Evolutionary conservation across 1,140 invertebrate genomes (phyloP).

Genomic region (Diplogasteroides magnus): DNA sequence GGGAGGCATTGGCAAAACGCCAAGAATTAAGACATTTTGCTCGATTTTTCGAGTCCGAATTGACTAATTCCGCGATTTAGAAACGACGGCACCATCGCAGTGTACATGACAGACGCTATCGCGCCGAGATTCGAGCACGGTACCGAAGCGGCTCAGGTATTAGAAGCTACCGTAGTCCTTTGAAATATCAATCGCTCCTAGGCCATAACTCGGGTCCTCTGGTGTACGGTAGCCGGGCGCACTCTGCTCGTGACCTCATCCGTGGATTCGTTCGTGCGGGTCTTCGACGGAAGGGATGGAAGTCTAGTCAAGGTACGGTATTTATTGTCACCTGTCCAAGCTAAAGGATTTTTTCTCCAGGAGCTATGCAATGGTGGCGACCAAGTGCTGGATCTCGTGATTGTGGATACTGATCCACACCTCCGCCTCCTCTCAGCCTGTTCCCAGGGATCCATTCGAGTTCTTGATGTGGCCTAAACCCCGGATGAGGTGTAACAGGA

Average conservation of each 20-base stretch:
- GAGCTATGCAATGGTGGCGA: conserved; percentile 27
- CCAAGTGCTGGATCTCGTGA: conserved; percentile 28
- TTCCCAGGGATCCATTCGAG: conserved; percentile 25
- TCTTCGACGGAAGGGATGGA: conserved; percentile 34
- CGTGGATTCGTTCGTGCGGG: conserved; percentile 26
- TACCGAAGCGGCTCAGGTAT: background rate
- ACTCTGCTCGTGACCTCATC: conserved; percentile 17
- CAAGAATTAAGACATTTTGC: too few species aligned
- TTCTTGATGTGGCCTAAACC: too few species aligned
- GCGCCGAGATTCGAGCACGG: conserved; percentile 14
- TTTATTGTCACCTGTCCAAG: background rate
- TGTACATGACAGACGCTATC: conserved; percentile 17
- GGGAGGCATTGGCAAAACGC: background rate
- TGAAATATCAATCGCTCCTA: conserved; percentile 4
- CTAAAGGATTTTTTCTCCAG: conserved; percentile 13
- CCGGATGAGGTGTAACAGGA: too few species aligned
- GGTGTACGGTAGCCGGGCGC: conserved; percentile 10
- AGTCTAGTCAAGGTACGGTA: conserved; percentile 25
- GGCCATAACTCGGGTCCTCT: conserved; percentile 23
- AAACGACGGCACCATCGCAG: conserved; percentile 22
- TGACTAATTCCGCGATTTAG: background rate
- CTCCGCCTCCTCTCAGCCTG: conserved; percentile 21
- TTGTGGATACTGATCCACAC: conserved; percentile 13
- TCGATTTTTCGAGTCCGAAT: too few species aligned
- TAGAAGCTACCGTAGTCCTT: background rate